These are phyloP conservation scores for Ochropleura leucogaster DNA, from an alignment of 2,888 invertebrate species.

Conservation along the genomic window DNA sequence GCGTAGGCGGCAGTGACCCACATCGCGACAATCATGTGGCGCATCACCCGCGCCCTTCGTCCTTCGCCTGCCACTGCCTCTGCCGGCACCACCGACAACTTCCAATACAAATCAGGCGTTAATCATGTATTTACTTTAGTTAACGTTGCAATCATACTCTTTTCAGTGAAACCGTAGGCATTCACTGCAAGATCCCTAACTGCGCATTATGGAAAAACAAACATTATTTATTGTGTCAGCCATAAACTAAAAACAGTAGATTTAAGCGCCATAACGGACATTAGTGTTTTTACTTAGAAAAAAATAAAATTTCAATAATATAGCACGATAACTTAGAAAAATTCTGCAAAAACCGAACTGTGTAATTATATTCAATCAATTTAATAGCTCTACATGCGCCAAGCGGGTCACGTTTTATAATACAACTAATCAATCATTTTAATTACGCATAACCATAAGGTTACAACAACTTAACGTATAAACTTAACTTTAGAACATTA, in stretches of 20 bases:
- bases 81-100: conserved; percentile 69
- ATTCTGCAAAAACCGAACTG: background rate
- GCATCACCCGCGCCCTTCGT: conserved; percentile 82
- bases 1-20: conserved; percentile 89
- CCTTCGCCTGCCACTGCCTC: conserved; percentile 56
- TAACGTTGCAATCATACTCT: conserved; percentile 8
- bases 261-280: background rate
- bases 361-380: background rate
- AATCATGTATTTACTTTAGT: conserved; percentile 33
- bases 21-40: conserved; percentile 81
- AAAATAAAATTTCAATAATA: background rate
- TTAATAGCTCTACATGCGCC: background rate
- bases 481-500: conserved; percentile 11
- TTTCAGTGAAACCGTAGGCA: background rate
- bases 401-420: background rate
- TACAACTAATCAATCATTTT: background rate
- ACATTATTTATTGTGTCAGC: background rate
- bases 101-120: conserved; percentile 57
- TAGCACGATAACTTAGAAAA: background rate
- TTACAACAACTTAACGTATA: background rate
- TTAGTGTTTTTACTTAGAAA: background rate
- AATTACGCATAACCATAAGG: background rate
- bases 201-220: background rate
- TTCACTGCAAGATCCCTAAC: background rate
- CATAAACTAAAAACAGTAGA: conserved; percentile 7